phyloP scores from a whole-genome alignment of 2,888 invertebrate genomes.

The Amblyjoppa fuscipennis region DNA sequence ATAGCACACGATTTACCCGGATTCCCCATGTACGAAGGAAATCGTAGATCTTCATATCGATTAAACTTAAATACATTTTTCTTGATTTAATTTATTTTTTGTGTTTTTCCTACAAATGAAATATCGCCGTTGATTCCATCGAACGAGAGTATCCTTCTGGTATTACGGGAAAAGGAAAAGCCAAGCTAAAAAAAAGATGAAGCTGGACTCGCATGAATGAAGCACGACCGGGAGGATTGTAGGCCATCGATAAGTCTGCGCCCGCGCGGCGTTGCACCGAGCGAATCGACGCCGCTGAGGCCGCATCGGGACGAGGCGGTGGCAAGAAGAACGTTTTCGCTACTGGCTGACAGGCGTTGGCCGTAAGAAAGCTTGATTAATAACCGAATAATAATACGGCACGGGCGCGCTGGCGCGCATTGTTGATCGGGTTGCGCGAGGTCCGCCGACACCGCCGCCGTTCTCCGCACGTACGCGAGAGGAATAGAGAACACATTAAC shows the following conservation, averaged over 20 bases:
- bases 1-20: constrained; percentile 3
- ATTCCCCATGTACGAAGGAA: neutral
- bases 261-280: constrained; percentile 38
- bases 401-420: constrained; percentile 69
- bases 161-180: neutral
- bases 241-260: constrained; percentile 57
- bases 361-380: constrained; percentile 82
- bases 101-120: neutral
- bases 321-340: constrained; percentile 78
- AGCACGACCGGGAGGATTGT: constrained; percentile 13
- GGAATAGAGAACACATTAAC: constrained; percentile 44
- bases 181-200: neutral
- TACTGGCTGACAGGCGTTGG: constrained; percentile 74
- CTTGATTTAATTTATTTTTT: neutral
- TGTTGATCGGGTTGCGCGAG: constrained; percentile 50
- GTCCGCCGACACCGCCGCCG: constrained; percentile 13
- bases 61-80: constrained; percentile 33
- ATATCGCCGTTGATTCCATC: neutral
- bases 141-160: neutral
- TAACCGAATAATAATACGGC: constrained; percentile 81
- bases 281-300: constrained; percentile 28
- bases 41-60: constrained; percentile 22
- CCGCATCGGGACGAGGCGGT: constrained; percentile 62
- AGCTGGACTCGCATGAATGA: constrained; percentile 18
- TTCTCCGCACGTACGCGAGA: constrained; percentile 17